phyloP scores from a whole-genome alignment of 2,113 vertebrate genomes.

The Perca fluviatilis region DNA sequence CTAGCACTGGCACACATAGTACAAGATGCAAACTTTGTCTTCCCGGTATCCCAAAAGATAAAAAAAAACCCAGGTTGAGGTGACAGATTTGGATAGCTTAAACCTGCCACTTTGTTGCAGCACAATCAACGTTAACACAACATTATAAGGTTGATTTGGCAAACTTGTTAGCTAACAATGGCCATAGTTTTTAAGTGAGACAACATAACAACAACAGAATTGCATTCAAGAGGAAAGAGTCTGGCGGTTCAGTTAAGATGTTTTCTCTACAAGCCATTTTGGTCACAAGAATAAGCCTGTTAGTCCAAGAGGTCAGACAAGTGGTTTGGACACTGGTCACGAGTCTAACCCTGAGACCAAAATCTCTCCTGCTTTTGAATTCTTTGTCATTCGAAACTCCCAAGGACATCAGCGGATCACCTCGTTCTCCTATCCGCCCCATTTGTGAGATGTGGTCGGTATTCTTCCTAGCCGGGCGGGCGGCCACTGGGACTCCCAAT shows the following conservation, averaged over 20 bases:
- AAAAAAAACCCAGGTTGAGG: not conserved
- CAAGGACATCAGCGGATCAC: slow-evolving; percentile 65
- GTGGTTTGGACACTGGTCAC: not conserved
- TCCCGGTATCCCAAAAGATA: not conserved
- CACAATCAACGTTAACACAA: too few relatives aligned
- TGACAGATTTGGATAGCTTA: not conserved
- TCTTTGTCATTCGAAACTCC: slow-evolving; percentile 52
- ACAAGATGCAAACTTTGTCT: not conserved
- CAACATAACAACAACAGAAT: too few relatives aligned
- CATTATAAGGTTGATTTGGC: too few relatives aligned
- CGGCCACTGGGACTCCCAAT: slow-evolving; percentile 59
- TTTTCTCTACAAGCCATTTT: too few relatives aligned
- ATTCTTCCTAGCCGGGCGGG: slow-evolving; percentile 36
- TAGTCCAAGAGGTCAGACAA: not conserved
- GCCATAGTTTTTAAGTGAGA: too few relatives aligned
- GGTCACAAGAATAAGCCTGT: not conserved
- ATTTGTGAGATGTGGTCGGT: slow-evolving; percentile 53
- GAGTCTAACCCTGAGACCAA: not conserved
- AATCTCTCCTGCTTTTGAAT: slow-evolving; percentile 32
- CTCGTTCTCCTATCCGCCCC: slow-evolving; percentile 55
- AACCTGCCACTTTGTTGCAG: not conserved
- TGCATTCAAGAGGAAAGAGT: too few relatives aligned
- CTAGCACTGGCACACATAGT: not conserved
- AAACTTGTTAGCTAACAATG: too few relatives aligned
- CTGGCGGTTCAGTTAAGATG: too few relatives aligned